Evolutionary conservation across 2,888 invertebrate species (phyloP), one percentile per base, ranked within the genome.

Genomic region (Halocaridina rubra): DNA sequence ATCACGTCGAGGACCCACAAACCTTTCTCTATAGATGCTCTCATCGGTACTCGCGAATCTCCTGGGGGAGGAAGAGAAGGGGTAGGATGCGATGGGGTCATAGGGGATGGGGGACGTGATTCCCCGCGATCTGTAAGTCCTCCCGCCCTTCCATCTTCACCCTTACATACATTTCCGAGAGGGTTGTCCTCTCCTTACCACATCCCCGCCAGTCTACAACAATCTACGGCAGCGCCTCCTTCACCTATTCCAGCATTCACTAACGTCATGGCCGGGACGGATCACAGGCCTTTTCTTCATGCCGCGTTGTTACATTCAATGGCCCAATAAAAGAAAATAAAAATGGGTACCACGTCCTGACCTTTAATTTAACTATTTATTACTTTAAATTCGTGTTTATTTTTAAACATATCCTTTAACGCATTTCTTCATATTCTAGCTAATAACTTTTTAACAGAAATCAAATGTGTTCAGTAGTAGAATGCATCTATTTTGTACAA

Each of bases 271-370:
- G 19, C 53, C 7, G 84, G 82, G 29, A 4, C 80, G 8, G 88
- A 88, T 24, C 82, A 84, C 53, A 69, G 88, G 39, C 80, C 88
- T 59, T 88, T 88, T 75, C 76, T 86, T 29, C 88, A 86, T 67
- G 86, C 88, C 1, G 82, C 88, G 29, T 80, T 88, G 33, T 81
- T 88, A 8, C 88, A 88, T 77, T 84, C 88, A 33, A 88, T 88
- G 86, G 82, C 86, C 24, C 88, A 88, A 84, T 85, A 69, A 79
- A 46, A 59, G n/a, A n/a, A n/a, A n/a, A n/a, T n/a, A n/a, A n/a
- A n/a, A n/a, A n/a, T n/a, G n/a, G n/a, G n/a, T n/a, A n/a, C n/a
- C n/a, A n/a, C n/a, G n/a, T n/a, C n/a, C n/a, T n/a, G n/a, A n/a
- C n/a, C n/a, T n/a, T n/a, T n/a, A n/a, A n/a, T n/a, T n/a, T n/a